Base-by-base conservation (phyloP, 2,888 invertebrate species). In the Operophtera brumata region DNA sequence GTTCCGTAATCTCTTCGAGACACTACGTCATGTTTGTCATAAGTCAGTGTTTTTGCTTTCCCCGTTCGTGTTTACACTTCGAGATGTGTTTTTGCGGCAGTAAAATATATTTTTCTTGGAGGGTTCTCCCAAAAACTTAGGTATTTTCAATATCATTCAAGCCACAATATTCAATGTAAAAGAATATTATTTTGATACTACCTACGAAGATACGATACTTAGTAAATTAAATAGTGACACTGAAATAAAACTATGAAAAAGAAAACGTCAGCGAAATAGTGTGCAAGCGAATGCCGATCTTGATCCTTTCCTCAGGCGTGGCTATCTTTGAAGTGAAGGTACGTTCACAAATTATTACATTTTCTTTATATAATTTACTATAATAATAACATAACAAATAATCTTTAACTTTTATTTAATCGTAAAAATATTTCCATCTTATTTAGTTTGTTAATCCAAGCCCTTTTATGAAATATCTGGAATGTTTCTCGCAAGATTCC, bases 1-100 rank as follows among this genome's bases (percentile, higher is more conserved):
- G 68, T 65, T 65, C 54, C 66, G 60, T 59, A 60, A 70, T 69
- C 66, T 68, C 64, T 68, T 62, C 64, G 68, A 59, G 60, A 65
- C 67, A 62, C 65, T 67, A 68, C 65, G 66, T 67, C 66, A 55
- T 56, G 60, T 59, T 57, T 50, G 64, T 57, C 60, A 52, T 60
- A 57, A 60, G 55, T 61, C 60, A 55, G 54, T 59, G 60, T 61
- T n/a, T n/a, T n/a, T 57, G 50, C 30, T 57, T 54, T 45, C 46
- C 54, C 51, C 45, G 32, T 44, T 48, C 37, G 32, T 50, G 47
- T 63, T 59, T 63, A 54, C 55, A 50, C 30, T 30, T 20, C 8
- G 14, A 13, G 13, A 36, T 12, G 49, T 58, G 42, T 56, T 58
- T 47, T 57, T 56, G 39, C 30, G 47, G 43, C 11, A 32, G 25